Evolutionary conservation across 2,113 vertebrate genomes (phyloP).

Genomic region (Corythornis vintsioides): DNA sequence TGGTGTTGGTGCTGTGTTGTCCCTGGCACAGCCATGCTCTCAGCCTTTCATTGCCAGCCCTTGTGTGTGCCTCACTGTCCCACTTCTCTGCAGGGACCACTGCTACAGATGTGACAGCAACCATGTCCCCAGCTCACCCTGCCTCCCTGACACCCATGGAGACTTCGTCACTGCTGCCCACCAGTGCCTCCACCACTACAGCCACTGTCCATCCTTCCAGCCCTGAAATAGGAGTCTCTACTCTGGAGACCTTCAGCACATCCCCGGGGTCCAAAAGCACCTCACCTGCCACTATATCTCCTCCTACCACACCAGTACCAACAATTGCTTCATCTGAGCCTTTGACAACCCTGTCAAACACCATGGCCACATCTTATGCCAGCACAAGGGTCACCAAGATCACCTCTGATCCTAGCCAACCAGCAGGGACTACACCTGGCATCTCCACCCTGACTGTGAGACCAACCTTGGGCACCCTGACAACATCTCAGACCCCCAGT

Average conservation of each 20-base stretch:
- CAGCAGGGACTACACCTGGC: neutral
- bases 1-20: neutral
- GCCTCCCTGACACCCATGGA: neutral
- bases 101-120: neutral
- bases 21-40: neutral
- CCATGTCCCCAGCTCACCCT: neutral
- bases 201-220: neutral
- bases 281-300: rapidly evolving
- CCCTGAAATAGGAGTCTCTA: neutral
- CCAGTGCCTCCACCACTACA: neutral
- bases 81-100: neutral
- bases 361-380: neutral
- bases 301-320: rapidly evolving
- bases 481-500: neutral
- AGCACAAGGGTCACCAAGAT: neutral
- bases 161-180: neutral
- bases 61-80: neutral
- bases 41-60: neutral
- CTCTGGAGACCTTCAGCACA: neutral
- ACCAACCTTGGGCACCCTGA: rapidly evolving
- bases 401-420: neutral
- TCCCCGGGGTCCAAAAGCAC: rapidly evolving
- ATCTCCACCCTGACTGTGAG: neutral
- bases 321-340: rapidly evolving
- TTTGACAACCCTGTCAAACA: neutral